Evolutionary conservation across 2,888 invertebrate genomes (phyloP).

Genomic region (Perizoma affinitatum): DNA sequence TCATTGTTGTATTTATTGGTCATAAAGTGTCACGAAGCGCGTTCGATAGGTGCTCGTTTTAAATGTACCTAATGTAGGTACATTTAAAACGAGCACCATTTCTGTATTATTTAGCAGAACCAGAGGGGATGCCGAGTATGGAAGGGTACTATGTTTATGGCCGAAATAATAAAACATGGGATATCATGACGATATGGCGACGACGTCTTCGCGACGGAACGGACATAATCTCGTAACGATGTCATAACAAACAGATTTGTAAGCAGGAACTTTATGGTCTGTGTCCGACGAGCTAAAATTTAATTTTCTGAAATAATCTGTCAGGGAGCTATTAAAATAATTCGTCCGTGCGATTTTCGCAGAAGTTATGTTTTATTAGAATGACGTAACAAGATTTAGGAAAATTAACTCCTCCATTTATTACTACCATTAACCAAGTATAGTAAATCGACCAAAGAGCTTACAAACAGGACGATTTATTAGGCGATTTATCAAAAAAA

Average conservation of each 20-base stretch:
- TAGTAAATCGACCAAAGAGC: no score
- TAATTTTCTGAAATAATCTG: slow-evolving; percentile 84
- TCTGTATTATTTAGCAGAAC: slow-evolving; percentile 66
- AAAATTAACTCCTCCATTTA: neutral
- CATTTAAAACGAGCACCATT: no score
- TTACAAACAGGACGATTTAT: no score
- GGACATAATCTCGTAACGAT: slow-evolving; percentile 84
- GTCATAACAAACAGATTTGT: slow-evolving; percentile 84
- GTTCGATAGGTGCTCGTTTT: slow-evolving; percentile 60
- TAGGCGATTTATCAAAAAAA: no score
- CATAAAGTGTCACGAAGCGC: slow-evolving; percentile 63
- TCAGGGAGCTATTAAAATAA: slow-evolving; percentile 80
- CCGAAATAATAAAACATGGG: slow-evolving; percentile 79
- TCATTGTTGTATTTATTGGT: slow-evolving; percentile 67
- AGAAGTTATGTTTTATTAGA: slow-evolving; percentile 62
- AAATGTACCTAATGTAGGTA: slow-evolving; percentile 47
- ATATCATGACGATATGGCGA: slow-evolving; percentile 72
- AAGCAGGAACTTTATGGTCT: slow-evolving; percentile 82
- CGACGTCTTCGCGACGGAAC: slow-evolving; percentile 75
- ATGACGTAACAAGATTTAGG: slow-evolving; percentile 38
- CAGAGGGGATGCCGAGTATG: slow-evolving; percentile 35
- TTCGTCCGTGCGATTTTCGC: slow-evolving; percentile 68
- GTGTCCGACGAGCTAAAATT: slow-evolving; percentile 83
- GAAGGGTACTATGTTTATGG: slow-evolving; percentile 60
- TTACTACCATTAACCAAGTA: neutral